A percentile compares a stretch with the other conserved stretches of the same genome.
Evolutionary conservation across 2,113 vertebrate species (phyloP).

Genomic region (Sprattus sprattus): DNA sequence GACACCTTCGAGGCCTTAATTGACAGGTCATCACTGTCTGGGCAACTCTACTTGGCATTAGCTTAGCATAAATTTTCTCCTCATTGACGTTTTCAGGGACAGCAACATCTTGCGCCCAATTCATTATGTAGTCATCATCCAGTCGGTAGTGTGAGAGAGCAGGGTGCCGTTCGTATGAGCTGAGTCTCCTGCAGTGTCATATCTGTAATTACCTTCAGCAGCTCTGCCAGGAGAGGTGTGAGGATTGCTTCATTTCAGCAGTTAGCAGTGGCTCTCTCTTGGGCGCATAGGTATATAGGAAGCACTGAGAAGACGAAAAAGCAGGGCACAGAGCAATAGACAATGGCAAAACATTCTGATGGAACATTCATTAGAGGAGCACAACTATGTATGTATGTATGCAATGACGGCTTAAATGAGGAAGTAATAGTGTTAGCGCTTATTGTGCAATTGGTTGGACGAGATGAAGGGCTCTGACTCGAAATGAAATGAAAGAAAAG

Average conservation of each 20-base stretch:
- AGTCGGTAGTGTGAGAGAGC: neutral
- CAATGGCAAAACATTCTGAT: neutral
- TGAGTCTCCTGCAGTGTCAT: neutral
- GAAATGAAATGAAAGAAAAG: neutral
- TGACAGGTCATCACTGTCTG: slow-evolving; percentile 8
- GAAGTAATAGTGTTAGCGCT: neutral
- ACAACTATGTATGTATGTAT: neutral
- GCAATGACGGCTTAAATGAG: neutral
- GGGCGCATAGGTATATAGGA: no score
- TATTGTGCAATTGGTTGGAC: neutral
- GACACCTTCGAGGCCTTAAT: neutral
- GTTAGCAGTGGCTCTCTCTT: neutral
- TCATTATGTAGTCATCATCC: slow-evolving; percentile 17
- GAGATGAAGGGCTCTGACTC: neutral
- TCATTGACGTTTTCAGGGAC: neutral
- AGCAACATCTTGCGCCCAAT: neutral
- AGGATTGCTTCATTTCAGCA: neutral
- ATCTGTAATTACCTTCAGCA: neutral
- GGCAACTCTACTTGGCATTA: neutral
- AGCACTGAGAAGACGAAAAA: no score
- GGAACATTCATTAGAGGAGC: neutral
- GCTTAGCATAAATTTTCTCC: neutral
- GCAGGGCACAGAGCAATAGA: neutral
- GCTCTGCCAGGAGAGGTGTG: neutral
- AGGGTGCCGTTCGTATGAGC: neutral